These are phyloP conservation scores for Limnodromus scolopaceus DNA, from an alignment of 2,797 vertebrate genomes.

Conservation along the genomic window DNA sequence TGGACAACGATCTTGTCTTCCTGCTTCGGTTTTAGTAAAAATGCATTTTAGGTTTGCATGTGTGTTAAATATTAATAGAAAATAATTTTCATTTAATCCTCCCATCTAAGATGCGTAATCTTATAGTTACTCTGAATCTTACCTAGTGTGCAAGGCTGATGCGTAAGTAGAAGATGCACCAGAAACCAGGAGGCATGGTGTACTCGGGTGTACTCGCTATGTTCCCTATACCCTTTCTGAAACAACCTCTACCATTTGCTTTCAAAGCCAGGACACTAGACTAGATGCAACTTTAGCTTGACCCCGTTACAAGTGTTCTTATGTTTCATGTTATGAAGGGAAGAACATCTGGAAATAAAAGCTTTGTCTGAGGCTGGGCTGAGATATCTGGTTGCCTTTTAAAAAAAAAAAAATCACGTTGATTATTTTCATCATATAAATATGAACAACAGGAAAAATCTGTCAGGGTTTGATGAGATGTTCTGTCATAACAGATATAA, in stretches of 20 bases:
- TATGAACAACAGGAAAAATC: constrained; percentile 76
- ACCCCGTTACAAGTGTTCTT: not conserved
- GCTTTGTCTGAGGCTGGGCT: constrained; percentile 37
- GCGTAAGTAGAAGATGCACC: not conserved
- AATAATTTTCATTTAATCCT: not conserved
- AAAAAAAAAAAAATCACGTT: constrained; percentile 47
- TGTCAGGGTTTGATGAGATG: constrained; percentile 71
- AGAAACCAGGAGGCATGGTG: not conserved
- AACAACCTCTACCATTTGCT: not conserved
- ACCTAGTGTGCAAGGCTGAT: not conserved
- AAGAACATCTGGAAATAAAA: constrained; percentile 73
- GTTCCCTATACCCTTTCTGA: not conserved
- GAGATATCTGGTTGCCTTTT: constrained; percentile 41
- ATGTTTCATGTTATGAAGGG: not conserved
- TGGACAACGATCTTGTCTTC: not conserved
- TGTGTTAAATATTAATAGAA: not conserved
- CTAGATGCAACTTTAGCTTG: not conserved
- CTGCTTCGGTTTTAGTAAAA: not conserved
- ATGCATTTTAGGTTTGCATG: not conserved
- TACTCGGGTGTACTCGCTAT: not conserved
- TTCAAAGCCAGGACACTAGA: not conserved
- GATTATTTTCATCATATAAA: constrained; percentile 73
- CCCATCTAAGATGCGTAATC: not conserved
- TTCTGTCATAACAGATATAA: constrained; percentile 67
- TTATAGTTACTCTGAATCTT: constrained; percentile 30